A percentile compares a stretch with the other conserved stretches of the same genome.
phyloP scores from a whole-genome alignment of 2,113 vertebrate species.

The Anhinga rufa region DNA sequence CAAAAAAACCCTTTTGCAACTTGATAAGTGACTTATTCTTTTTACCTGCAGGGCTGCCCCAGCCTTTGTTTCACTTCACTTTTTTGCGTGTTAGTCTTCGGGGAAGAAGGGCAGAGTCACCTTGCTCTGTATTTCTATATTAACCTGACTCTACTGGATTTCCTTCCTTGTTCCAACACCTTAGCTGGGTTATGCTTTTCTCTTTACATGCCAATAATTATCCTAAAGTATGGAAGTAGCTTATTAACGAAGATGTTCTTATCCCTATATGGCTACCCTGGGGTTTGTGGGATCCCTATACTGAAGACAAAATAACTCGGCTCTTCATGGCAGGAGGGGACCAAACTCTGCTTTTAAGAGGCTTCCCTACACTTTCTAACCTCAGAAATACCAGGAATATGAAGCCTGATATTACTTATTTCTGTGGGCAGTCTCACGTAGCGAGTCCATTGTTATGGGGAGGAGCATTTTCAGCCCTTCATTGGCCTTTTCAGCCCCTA shows the following conservation, averaged over 20 bases:
- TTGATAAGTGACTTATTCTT: neutral
- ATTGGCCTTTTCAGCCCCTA: conserved; percentile 9
- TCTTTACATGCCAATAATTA: neutral
- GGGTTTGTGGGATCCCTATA: neutral
- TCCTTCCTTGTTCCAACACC: neutral
- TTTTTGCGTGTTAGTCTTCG: neutral
- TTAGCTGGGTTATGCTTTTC: neutral
- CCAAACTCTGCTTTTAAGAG: neutral
- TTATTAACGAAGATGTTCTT: neutral
- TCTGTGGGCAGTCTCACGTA: neutral
- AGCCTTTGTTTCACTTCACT: neutral
- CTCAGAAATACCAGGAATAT: neutral
- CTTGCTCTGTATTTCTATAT: neutral
- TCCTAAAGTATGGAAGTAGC: neutral
- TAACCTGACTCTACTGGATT: neutral
- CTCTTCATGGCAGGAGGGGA: neutral
- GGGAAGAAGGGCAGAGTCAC: neutral
- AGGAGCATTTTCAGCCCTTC: neutral
- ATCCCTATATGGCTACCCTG: neutral
- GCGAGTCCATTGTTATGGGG: neutral
- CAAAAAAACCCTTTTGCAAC: neutral
- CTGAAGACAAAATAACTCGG: neutral
- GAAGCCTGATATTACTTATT: neutral
- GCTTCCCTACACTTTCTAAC: neutral
- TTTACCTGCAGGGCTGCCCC: neutral